Base-by-base conservation (phyloP, 2,797 vertebrate species). In the Anolis apletophallus region DNA sequence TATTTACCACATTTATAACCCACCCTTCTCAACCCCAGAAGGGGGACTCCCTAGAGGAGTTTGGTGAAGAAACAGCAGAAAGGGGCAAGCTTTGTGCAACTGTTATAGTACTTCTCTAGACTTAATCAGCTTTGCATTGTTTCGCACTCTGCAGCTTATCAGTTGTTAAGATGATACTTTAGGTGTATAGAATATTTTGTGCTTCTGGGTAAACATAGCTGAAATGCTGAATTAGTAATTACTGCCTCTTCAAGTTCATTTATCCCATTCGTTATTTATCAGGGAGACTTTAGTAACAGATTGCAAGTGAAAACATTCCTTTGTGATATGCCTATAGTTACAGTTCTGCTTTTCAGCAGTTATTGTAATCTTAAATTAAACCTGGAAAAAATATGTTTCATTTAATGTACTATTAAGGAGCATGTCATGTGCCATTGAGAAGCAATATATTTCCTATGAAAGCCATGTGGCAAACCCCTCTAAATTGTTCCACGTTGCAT, bases 231-330 rank as follows among this genome's bases (percentile, higher is more conserved):
- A 16, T n/a, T 29, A 19, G 36, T n/a, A 76, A 4, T 64, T 68
- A 26, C 34, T 80, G 14, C 16, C 0, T 26, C 87, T 50, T 84
- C 79, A 81, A n/a, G 40, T 34, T n/a, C 16, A 9, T 32, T 81
- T 67, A 21, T 61, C 34, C 16, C 13, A 78, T 16, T 1, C 21
- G 26, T 3, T 89, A 23, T 67, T 85, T 10, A 32, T 19, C 3
- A 1, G 0, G 8, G 5, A 50, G 5, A 17, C 74, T 57, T 52
- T 57, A 69, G 23, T 75, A 29, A 55, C 59, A 29, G 0, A n/a
- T 36, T 64, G 59, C n/a, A 16, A 83, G 0, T 6, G 1, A 0
- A 1, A 19, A 13, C 14, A 68, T 0, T 26, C n/a, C 80, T 81
- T 32, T 46, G 4, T 12, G 19, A 50, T 9, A 3, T 9, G 3